Evolutionary conservation across 2,113 vertebrate genomes (phyloP).

Genomic region (Nerophis lumbriciformis): DNA sequence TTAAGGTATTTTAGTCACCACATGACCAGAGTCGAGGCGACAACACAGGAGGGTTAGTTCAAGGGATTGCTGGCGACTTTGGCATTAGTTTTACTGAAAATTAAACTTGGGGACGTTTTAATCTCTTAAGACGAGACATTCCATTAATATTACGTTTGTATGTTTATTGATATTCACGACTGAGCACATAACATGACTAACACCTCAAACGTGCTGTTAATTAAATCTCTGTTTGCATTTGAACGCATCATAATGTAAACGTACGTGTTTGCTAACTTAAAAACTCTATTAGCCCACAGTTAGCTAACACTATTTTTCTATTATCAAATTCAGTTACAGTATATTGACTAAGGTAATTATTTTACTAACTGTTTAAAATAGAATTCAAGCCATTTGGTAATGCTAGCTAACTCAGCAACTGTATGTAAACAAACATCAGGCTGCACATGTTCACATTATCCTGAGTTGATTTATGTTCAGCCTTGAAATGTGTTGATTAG

Average conservation of each 20-base stretch:
- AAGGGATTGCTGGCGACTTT: background rate
- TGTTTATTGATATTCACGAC: background rate
- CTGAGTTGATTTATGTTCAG: background rate
- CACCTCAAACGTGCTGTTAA: background rate
- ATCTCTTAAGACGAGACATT: background rate
- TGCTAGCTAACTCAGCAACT: too few relatives aligned
- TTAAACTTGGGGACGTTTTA: background rate
- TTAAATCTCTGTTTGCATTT: background rate
- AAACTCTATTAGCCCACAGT: background rate
- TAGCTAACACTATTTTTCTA: background rate
- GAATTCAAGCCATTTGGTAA: background rate
- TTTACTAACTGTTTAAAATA: background rate
- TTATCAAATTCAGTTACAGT: background rate
- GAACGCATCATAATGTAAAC: background rate
- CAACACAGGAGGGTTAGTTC: slow-evolving; percentile 1
- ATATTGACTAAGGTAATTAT: background rate
- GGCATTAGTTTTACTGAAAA: background rate
- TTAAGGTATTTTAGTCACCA: background rate
- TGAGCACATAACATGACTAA: background rate
- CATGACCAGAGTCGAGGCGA: background rate
- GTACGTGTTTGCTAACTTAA: background rate
- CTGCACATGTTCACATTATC: too few relatives aligned
- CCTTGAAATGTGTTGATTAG: background rate
- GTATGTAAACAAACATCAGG: too few relatives aligned
- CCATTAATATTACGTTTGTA: background rate